Conservation (phyloP, 1,140 invertebrate genomes). For the Samia ricini region DNA sequence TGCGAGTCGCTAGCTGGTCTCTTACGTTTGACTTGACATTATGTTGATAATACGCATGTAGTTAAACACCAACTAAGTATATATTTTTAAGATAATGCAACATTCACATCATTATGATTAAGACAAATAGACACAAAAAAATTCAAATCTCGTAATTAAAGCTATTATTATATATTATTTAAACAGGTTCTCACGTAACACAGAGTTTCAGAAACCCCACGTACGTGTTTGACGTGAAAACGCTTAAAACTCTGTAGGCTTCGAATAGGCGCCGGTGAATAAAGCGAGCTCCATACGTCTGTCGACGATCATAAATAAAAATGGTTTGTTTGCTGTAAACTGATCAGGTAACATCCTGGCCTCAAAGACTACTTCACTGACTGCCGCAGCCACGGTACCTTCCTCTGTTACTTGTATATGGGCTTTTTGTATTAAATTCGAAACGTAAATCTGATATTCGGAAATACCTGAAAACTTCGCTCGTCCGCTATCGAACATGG, state of each 20-base stretch:
- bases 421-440: conserved; percentile 82
- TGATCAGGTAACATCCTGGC: conserved; percentile 49
- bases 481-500: conserved; percentile 77
- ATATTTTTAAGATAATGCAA: background rate
- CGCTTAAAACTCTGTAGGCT: conserved; percentile 20
- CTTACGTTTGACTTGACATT: too few species aligned
- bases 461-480: conserved; percentile 83
- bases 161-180: background rate
- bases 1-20: too few species aligned
- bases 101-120: background rate
- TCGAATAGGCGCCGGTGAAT: conserved; percentile 72
- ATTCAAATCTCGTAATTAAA: background rate
- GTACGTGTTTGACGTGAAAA: background rate
- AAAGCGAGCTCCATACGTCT: conserved; percentile 61
- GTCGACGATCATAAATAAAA: conserved; percentile 76
- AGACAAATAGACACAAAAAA: background rate
- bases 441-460: conserved; percentile 72
- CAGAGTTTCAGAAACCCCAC: too few species aligned
- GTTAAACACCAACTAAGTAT: background rate
- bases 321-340: conserved; percentile 71
- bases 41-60: too few species aligned
- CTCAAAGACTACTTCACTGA: conserved; percentile 71
- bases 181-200: too few species aligned
- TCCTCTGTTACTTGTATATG: conserved; percentile 86
- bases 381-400: conserved; percentile 82